Evolutionary conservation across 2,797 vertebrate species (phyloP).

Genomic region (Dendrocincla fuliginosa): DNA sequence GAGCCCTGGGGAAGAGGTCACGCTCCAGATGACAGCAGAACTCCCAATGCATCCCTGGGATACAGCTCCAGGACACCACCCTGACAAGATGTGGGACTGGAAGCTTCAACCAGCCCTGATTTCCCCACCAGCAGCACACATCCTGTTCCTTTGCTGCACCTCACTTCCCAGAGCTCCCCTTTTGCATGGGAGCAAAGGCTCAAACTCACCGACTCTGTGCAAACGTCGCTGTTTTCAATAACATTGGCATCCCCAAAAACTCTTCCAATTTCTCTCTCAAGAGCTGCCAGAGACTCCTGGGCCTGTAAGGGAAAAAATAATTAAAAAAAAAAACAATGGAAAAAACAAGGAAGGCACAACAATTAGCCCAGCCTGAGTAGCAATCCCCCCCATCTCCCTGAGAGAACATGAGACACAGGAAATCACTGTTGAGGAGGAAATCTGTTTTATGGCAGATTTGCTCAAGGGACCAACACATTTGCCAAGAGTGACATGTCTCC

Average conservation of each 20-base stretch:
- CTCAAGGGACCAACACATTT: conserved; percentile 13
- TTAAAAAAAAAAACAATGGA: neutral
- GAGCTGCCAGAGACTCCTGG: conserved; percentile 91
- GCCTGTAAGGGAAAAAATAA: conserved; percentile 76
- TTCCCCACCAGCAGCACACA: neutral
- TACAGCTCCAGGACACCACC: neutral
- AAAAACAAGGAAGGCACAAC: neutral
- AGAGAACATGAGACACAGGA: neutral
- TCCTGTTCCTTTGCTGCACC: neutral
- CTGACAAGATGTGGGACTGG: neutral
- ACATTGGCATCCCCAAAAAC: conserved; percentile 83
- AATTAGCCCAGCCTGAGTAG: neutral
- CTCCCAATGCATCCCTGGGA: neutral
- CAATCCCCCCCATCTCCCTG: neutral
- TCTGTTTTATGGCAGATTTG: neutral
- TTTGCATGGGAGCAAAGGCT: neutral
- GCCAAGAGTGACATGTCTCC: conserved; percentile 33
- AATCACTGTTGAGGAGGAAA: neutral
- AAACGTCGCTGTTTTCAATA: conserved; percentile 89
- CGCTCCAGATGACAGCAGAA: accelerated
- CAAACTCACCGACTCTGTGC: conserved; percentile 83
- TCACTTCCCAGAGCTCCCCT: neutral
- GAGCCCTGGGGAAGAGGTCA: accelerated
- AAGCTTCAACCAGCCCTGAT: neutral
- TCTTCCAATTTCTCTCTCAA: conserved; percentile 91